A percentile compares a stretch with the other conserved stretches of the same genome.
Conservation (phyloP, 2,888 invertebrate species). For the Zele albiditarsus region DNA sequence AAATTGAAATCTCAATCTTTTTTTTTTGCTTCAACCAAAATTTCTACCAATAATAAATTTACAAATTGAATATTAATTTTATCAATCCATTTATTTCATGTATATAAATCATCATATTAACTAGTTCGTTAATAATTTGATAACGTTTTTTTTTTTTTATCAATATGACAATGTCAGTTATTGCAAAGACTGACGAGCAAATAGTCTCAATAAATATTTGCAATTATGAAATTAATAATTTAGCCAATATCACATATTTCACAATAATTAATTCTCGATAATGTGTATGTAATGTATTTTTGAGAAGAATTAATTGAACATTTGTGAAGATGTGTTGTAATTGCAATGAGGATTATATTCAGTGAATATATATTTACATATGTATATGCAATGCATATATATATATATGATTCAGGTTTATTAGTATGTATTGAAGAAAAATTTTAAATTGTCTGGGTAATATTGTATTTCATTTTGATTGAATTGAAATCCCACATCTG, state of each 20-base stretch:
- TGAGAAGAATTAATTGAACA: not conserved
- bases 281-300: constrained; percentile 12
- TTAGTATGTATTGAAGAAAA: constrained; percentile 1
- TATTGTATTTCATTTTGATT: constrained; percentile 43
- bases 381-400: too few relatives aligned
- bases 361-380: not conserved
- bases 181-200: constrained; percentile 14
- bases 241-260: not conserved
- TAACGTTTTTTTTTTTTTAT: not conserved
- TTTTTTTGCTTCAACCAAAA: not conserved
- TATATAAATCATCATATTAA: constrained; percentile 12
- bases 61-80: not conserved
- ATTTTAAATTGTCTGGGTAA: constrained; percentile 8
- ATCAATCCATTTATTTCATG: not conserved
- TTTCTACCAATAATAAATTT: not conserved
- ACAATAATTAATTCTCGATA: not conserved
- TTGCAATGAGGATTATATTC: not conserved
- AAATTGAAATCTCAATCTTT: not conserved
- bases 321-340: not conserved
- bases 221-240: constrained; percentile 26
- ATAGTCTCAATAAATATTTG: constrained; percentile 13
- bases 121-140: constrained; percentile 8
- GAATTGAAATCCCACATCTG: constrained; percentile 42
- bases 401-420: not conserved
- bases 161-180: constrained; percentile 14